These are phyloP conservation scores for Nylanderia fulva DNA, from an alignment of 1,140 invertebrate species.

Conservation along the genomic window DNA sequence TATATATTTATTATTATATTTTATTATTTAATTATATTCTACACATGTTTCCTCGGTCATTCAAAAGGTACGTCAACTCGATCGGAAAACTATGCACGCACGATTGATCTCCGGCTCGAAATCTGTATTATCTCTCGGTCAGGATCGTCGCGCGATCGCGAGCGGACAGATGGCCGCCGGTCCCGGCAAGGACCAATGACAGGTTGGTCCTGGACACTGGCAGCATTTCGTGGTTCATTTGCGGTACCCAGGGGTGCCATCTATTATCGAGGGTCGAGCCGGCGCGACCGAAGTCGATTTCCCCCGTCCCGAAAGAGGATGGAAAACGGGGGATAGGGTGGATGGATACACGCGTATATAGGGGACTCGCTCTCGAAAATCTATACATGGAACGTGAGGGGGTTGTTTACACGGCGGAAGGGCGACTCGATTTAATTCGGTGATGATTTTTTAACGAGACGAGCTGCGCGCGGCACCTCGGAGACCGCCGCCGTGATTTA, in stretches of 20 bases:
- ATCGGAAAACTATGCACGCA: neutral
- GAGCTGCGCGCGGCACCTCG: constrained; percentile 54
- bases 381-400: constrained; percentile 72
- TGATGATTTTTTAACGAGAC: constrained; percentile 86
- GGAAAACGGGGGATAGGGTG: neutral
- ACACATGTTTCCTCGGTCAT: neutral
- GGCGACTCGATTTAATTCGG: constrained; percentile 85
- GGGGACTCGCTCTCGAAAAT: constrained; percentile 54
- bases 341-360: too few relatives aligned
- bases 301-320: constrained; percentile 52
- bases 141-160: constrained; percentile 62
- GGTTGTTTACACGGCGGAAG: constrained; percentile 84
- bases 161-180: constrained; percentile 82
- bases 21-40: too few relatives aligned
- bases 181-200: constrained; percentile 81
- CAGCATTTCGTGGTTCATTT: constrained; percentile 87
- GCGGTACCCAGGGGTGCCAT: constrained; percentile 86
- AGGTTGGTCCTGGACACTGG: constrained; percentile 83
- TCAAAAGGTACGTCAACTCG: neutral
- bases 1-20: too few relatives aligned
- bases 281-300: constrained; percentile 57
- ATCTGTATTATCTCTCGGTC: constrained; percentile 64
- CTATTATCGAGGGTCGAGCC: constrained; percentile 83
- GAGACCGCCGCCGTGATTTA: constrained; percentile 67
- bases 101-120: constrained; percentile 36